Evolutionary conservation across 2,113 vertebrate species (phyloP).

Genomic region (Entomyzon cyanotis): DNA sequence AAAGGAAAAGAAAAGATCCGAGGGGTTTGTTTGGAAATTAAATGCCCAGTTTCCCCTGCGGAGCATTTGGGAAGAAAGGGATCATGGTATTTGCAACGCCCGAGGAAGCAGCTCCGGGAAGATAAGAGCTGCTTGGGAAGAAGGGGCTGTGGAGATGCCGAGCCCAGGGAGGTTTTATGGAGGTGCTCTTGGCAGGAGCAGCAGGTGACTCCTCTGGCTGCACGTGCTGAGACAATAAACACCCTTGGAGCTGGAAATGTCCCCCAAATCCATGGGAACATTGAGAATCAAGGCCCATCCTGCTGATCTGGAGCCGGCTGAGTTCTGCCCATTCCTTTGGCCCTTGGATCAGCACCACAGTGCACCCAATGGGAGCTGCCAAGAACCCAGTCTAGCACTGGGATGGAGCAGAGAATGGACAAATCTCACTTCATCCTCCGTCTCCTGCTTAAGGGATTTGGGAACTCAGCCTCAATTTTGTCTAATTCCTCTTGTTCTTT

Average conservation of each 20-base stretch:
- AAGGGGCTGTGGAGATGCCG: background rate
- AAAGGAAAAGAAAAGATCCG: background rate
- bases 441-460: background rate
- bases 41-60: background rate
- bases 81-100: background rate
- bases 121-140: background rate
- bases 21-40: conserved; percentile 35
- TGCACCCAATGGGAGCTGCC: accelerated
- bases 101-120: background rate
- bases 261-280: accelerated
- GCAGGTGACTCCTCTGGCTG: background rate
- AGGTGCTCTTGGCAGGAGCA: background rate
- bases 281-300: accelerated
- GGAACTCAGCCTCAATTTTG: background rate
- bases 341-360: accelerated
- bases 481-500: background rate
- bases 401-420: background rate
- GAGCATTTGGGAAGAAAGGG: background rate
- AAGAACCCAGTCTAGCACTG: accelerated
- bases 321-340: accelerated
- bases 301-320: accelerated
- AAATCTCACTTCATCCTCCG: background rate
- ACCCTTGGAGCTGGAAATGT: background rate
- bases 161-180: background rate
- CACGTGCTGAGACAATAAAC: background rate